Conservation (phyloP, 2,888 invertebrate species). For the Anoplius nigerrimus region DNA sequence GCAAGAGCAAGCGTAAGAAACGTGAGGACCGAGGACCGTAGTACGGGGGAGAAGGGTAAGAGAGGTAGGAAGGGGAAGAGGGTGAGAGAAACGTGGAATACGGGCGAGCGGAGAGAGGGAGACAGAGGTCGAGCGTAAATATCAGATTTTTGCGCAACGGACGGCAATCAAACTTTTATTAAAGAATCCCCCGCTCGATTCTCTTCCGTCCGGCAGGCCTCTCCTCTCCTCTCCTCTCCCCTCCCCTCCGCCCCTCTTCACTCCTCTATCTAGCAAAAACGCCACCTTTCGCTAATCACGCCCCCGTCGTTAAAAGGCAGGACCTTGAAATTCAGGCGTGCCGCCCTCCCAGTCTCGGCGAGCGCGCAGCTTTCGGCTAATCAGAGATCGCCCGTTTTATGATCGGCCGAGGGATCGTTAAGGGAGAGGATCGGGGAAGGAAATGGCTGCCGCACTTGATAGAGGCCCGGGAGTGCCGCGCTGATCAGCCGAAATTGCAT, state of each 20-base stretch:
- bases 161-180: no score
- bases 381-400: slow-evolving; percentile 30
- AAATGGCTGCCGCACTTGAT: slow-evolving; percentile 1
- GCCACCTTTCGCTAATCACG: slow-evolving; percentile 31
- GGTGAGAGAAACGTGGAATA: neutral
- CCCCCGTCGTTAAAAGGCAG: slow-evolving; percentile 43
- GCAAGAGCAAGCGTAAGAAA: slow-evolving; percentile 10
- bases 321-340: slow-evolving; percentile 36
- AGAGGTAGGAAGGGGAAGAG: no score
- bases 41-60: no score
- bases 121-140: no score
- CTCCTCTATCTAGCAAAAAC: slow-evolving; percentile 21
- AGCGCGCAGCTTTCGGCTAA: slow-evolving; percentile 24
- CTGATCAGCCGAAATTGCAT: slow-evolving; percentile 1
- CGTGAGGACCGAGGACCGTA: no score
- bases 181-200: slow-evolving; percentile 12
- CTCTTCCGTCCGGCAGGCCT: slow-evolving; percentile 18
- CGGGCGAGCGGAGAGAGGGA: neutral
- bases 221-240: no score
- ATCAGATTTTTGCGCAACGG: no score
- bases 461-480: neutral
- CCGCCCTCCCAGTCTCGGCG: slow-evolving; percentile 26
- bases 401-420: slow-evolving; percentile 9
- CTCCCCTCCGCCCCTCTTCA: no score
- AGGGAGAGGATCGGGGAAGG: neutral